phyloP scores from a whole-genome alignment of 2,113 vertebrate species.

The Colinus virginianus region DNA sequence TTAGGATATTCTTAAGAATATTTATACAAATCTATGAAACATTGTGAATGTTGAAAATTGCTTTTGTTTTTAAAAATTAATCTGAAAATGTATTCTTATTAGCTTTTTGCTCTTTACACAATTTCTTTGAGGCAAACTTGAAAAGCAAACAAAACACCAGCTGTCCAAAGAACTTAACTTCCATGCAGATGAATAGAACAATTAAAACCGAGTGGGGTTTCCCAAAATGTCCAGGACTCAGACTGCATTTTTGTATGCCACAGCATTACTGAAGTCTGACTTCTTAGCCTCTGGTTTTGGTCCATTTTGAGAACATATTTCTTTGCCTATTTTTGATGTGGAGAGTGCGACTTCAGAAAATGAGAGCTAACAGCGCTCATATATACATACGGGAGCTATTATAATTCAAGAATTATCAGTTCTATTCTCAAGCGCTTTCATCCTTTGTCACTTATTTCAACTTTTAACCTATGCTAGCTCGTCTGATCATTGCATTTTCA shows the following conservation, averaged over 20 bases:
- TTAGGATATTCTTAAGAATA: not conserved
- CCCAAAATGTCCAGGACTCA: not conserved
- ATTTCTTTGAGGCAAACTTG: not conserved
- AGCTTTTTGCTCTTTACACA: fast-evolving
- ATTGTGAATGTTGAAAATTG: not conserved
- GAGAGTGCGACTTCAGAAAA: not conserved
- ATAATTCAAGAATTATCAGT: not conserved
- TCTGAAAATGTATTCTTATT: not conserved
- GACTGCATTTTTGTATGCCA: not conserved
- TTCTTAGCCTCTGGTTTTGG: not conserved
- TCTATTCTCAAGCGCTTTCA: not conserved
- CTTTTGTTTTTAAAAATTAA: not conserved
- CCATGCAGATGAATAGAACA: not conserved
- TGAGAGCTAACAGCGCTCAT: not conserved
- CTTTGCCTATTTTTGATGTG: not conserved
- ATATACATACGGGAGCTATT: not conserved
- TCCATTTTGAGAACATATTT: not conserved
- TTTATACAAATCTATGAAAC: not conserved
- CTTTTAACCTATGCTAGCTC: not conserved
- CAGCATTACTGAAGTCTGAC: not conserved
- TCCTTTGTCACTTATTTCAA: not conserved
- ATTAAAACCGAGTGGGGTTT: not conserved
- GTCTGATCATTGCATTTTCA: not conserved
- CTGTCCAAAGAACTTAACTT: not conserved
- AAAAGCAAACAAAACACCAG: not conserved